Base-by-base conservation (phyloP, 2,113 vertebrate species). In the Dermatemys mawii region DNA sequence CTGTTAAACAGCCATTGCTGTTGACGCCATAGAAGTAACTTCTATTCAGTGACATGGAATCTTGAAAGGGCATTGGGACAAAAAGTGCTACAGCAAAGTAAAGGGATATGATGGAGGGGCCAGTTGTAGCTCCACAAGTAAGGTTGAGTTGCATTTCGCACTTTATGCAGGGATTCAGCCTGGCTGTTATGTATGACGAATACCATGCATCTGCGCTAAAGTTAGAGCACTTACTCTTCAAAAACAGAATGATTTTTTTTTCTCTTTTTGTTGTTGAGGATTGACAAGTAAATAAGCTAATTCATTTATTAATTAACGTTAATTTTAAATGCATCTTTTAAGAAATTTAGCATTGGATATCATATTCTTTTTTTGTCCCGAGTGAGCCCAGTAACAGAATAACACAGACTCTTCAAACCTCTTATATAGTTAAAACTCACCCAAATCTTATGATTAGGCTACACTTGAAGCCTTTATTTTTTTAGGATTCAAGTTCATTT, bases 261-360 rank as follows among this genome's bases (percentile, higher is more conserved):
- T 38, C 63, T 67, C 63, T 67, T 70, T 38, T 70, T 70, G 60
- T 67, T 67, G 5, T 12, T 86, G 67, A 85, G 46, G 53, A 82
- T 54, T 87, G 32, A 49, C 8, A 75, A 76, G 75, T 50, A 57
- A 86, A 17, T 27, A 26, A 12, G 7, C 27, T 84, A 55, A 73
- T 84, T 78, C 49, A 83, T 90, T 86, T 12, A 9, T 63, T 38
- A 84, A 88, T 57, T 51, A 24, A 89, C 44, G 32, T 49, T 67
- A 63, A 86, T 92, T 89, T 93, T 84, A 87, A 94, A 57, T 53
- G 79, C 32, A 2, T 88, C 29, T 49, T 94, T 92, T 87, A 93
- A 27, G 41, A 44, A 93, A 49, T 3, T 2, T 41, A 91, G 26
- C 8, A 26, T 26, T 27, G 12, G 27, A 54, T 82, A 84, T 81